A percentile compares a stretch with the other conserved stretches of the same genome.
These are phyloP conservation scores for Acomys russatus DNA, from an alignment of 2,797 vertebrate species.

Conservation along the genomic window DNA sequence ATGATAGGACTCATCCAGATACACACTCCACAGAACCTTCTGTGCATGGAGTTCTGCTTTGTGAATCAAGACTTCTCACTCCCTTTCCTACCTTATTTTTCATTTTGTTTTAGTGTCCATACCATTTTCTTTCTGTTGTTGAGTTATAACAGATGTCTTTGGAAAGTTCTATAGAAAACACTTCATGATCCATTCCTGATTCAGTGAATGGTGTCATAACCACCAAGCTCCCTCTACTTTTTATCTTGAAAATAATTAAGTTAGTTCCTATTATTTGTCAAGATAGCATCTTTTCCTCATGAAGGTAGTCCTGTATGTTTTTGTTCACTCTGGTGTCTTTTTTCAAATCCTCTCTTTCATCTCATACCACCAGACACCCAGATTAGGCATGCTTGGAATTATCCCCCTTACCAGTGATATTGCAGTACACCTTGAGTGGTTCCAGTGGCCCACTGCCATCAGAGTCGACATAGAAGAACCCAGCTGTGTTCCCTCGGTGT, in stretches of 20 bases:
- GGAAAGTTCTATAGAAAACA: not conserved
- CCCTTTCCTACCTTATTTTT: not conserved
- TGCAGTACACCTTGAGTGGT: conserved; percentile 90
- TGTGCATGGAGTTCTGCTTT: not conserved
- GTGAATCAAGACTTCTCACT: not conserved
- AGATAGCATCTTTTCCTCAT: not conserved
- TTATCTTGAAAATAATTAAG: not conserved
- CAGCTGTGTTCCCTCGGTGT: conserved; percentile 88
- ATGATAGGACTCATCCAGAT: fast-evolving
- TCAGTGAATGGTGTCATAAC: not conserved
- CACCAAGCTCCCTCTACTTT: not conserved
- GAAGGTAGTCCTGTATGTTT: not conserved
- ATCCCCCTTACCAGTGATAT: conserved; percentile 89
- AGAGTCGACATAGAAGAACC: conserved; percentile 90
- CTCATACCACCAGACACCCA: not conserved
- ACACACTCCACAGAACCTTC: not conserved
- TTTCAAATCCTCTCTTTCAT: not conserved
- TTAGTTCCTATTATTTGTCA: not conserved
- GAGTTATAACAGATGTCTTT: not conserved
- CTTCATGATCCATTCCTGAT: not conserved
- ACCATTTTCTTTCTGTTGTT: not conserved
- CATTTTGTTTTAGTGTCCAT: not conserved
- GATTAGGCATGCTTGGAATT: not conserved
- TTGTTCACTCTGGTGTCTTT: not conserved
- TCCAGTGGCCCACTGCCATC: conserved; percentile 90